A percentile compares a stretch with the other conserved stretches of the same genome.
phyloP scores from a whole-genome alignment of 2,797 vertebrate species.

The Alca torda region DNA sequence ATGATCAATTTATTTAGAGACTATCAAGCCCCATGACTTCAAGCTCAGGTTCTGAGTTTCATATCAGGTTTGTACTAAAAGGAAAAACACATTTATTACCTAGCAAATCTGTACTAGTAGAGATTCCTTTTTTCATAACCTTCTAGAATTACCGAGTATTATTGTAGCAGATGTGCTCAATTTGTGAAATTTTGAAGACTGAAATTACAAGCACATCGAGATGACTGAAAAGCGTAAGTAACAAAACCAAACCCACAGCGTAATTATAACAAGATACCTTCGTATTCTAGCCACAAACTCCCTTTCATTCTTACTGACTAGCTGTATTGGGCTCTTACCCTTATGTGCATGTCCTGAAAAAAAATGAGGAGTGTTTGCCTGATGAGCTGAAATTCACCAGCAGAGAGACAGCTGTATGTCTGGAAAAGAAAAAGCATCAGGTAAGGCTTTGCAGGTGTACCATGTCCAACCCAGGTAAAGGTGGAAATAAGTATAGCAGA shows the following conservation, averaged over 20 bases:
- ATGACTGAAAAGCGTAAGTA: not conserved
- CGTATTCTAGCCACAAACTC: not conserved
- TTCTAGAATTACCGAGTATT: not conserved
- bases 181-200: not conserved
- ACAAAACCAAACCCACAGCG: not conserved
- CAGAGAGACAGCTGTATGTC: slow-evolving; percentile 85
- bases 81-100: not conserved
- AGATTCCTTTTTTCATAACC: not conserved
- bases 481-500: not conserved
- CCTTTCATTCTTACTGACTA: not conserved
- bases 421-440: slow-evolving; percentile 58
- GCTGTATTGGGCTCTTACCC: slow-evolving; percentile 81
- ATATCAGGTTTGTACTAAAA: not conserved
- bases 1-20: not conserved
- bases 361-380: slow-evolving; percentile 95
- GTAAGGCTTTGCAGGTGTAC: not conserved
- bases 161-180: not conserved
- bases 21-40: not conserved
- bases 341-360: slow-evolving; percentile 98
- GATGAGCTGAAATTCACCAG: slow-evolving; percentile 94
- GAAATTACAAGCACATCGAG: not conserved
- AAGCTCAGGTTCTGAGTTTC: not conserved
- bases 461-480: not conserved
- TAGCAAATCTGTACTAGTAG: not conserved
- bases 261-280: not conserved